Evolutionary conservation across 2,888 invertebrate genomes (phyloP).

Genomic region (Drosophila pseudotalamancana): DNA sequence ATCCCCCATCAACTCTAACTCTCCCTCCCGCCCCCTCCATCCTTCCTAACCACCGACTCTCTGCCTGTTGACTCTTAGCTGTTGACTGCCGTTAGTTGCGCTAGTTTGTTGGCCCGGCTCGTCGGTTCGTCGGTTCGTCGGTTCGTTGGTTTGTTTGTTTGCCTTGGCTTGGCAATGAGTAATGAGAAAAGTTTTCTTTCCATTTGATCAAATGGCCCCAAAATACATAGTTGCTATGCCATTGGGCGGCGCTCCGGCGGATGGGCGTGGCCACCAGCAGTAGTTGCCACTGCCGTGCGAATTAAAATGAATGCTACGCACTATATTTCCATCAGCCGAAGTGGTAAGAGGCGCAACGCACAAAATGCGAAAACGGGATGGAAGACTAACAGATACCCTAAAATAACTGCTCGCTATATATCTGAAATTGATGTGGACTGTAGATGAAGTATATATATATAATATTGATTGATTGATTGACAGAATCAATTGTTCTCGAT

Average conservation of each 20-base stretch:
- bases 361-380: conserved; percentile 10
- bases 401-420: too few species aligned
- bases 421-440: too few species aligned
- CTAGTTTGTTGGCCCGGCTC: conserved; percentile 54
- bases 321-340: conserved; percentile 54
- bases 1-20: conserved; percentile 52
- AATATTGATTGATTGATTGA: too few species aligned
- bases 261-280: conserved; percentile 34
- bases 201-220: conserved; percentile 74
- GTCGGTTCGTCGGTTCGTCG: conserved; percentile 36
- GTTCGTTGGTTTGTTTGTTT: conserved; percentile 60
- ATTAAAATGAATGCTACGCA: conserved; percentile 65
- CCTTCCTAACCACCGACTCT: not conserved
- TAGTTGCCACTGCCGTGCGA: conserved; percentile 44
- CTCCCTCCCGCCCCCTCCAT: conserved; percentile 1
- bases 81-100: conserved; percentile 73
- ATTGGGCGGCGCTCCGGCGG: conserved; percentile 4
- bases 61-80: conserved; percentile 70
- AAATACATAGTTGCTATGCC: conserved; percentile 65
- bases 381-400: not conserved
- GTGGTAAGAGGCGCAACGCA: conserved; percentile 13
- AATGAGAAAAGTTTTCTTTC: conserved; percentile 80
- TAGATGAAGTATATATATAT: too few species aligned
- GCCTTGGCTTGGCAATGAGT: conserved; percentile 74
- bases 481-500: too few species aligned